Percentiles rank a stretch among this genome's conserved stretches.
phyloP scores from a whole-genome alignment of 1,140 invertebrate species.

The Cydia strobilella region DNA sequence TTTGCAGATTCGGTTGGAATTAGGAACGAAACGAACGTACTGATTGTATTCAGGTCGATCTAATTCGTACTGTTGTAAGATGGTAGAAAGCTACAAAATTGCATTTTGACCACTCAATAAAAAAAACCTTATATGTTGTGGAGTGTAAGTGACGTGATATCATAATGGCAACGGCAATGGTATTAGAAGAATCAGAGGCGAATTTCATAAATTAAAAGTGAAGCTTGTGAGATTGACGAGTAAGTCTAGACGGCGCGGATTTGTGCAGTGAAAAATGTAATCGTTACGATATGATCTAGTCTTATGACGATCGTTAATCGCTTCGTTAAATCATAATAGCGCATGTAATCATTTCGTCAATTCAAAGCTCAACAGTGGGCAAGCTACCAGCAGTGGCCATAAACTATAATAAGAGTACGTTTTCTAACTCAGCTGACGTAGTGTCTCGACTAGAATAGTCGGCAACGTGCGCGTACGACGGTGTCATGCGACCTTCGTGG shows the following conservation, averaged over 20 bases:
- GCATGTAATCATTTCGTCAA: conserved; percentile 29
- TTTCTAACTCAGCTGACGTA: conserved; percentile 25
- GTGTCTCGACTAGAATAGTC: conserved; percentile 30
- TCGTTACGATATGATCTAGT: background rate
- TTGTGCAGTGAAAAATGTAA: background rate
- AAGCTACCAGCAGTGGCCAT: background rate
- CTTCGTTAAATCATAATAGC: conserved; percentile 4
- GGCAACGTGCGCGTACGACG: conserved; percentile 5
- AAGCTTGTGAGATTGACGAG: background rate
- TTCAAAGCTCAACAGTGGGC: conserved; percentile 8
- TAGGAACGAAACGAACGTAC: background rate
- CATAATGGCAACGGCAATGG: background rate
- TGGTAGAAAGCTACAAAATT: background rate
- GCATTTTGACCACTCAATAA: too few species aligned
- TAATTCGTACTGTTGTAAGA: background rate
- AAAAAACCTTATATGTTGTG: too few species aligned
- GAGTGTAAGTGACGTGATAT: too few species aligned
- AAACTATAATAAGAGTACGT: conserved; percentile 28
- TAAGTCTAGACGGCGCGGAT: background rate
- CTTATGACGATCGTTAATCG: conserved; percentile 5
- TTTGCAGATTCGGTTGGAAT: background rate
- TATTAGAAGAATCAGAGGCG: background rate
- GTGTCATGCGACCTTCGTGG: conserved; percentile 21
- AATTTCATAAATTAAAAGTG: background rate
- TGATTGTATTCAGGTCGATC: background rate